Evolutionary conservation across 2,113 vertebrate species (phyloP).

Genomic region (Maccullochella peelii): DNA sequence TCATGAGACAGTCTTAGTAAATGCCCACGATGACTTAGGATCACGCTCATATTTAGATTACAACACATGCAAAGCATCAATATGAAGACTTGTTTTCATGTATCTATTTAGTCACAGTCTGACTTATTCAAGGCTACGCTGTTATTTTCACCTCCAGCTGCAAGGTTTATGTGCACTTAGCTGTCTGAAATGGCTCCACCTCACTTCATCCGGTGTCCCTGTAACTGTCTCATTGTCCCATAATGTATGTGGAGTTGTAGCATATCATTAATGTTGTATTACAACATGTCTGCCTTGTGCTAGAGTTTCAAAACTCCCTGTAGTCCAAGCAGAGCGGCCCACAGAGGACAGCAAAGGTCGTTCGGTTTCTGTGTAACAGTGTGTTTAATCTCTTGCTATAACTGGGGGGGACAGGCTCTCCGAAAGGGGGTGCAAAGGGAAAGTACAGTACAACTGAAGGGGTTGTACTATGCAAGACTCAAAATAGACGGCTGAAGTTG

Average conservation of each 20-base stretch:
- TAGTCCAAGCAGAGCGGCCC: constrained; percentile 40
- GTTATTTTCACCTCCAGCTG: constrained; percentile 19
- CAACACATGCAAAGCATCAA: not conserved
- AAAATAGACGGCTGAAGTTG: constrained; percentile 65
- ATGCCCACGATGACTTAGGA: not conserved
- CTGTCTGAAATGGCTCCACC: constrained; percentile 12
- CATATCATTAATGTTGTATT: not conserved
- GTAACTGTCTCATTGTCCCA: not conserved
- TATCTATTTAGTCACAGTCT: not conserved
- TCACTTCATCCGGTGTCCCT: not conserved
- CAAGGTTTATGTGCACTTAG: constrained; percentile 21
- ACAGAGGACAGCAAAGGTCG: constrained; percentile 72
- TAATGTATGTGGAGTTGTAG: constrained; percentile 6
- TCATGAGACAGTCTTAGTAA: not conserved
- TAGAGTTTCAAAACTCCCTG: constrained; percentile 45
- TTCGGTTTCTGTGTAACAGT: constrained; percentile 14
- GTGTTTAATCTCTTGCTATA: constrained; percentile 64
- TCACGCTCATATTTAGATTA: not conserved
- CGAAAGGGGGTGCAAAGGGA: constrained; percentile 62
- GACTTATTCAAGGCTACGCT: constrained; percentile 1
- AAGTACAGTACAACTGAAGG: constrained; percentile 51
- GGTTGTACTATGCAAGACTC: constrained; percentile 54
- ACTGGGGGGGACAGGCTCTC: constrained; percentile 22
- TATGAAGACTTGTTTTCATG: not conserved
- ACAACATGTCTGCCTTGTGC: constrained; percentile 33